Percentiles rank a stretch among this genome's conserved stretches.
Conservation (phyloP, 1,140 invertebrate genomes). For the Ditylenchus dipsaci region DNA sequence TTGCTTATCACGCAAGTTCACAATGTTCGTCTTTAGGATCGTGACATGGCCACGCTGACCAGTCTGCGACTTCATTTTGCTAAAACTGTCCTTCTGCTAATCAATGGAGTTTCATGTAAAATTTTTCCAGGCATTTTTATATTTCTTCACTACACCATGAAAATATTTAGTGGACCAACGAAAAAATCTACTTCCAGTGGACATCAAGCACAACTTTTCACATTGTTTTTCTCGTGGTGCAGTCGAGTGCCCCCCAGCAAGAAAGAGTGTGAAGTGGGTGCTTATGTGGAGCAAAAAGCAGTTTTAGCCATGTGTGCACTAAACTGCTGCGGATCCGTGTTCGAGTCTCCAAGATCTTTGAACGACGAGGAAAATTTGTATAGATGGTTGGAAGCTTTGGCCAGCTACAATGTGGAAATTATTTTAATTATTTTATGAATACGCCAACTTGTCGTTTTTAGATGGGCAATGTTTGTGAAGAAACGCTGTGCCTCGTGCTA, state of each 20-base stretch:
- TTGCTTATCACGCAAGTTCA: too few relatives aligned
- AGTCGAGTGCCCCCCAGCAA: conserved; percentile 65
- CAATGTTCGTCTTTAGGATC: conserved; percentile 40
- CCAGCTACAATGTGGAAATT: conserved; percentile 73
- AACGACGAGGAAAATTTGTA: conserved; percentile 83
- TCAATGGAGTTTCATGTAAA: conserved; percentile 74
- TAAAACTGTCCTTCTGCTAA: conserved; percentile 84
- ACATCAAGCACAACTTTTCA: conserved; percentile 62
- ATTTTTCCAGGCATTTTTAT: background rate
- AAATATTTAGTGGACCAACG: conserved; percentile 71
- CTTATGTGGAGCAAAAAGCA: conserved; percentile 67
- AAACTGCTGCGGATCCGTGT: conserved; percentile 87
- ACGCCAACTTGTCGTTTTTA: conserved; percentile 57
- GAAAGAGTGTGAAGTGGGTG: conserved; percentile 58
- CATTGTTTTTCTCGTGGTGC: conserved; percentile 83
- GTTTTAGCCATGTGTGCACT: conserved; percentile 82
- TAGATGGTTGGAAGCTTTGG: conserved; percentile 82
- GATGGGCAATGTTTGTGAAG: conserved; percentile 82
- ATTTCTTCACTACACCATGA: conserved; percentile 25
- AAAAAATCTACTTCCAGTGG: conserved; percentile 76
- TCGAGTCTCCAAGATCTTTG: conserved; percentile 69
- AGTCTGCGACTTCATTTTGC: conserved; percentile 88
- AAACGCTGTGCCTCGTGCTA: conserved; percentile 84
- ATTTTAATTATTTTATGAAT: background rate
- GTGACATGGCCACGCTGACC: conserved; percentile 66